Conservation (phyloP, 2,888 invertebrate genomes). For the Coecobrya sp. region DNA sequence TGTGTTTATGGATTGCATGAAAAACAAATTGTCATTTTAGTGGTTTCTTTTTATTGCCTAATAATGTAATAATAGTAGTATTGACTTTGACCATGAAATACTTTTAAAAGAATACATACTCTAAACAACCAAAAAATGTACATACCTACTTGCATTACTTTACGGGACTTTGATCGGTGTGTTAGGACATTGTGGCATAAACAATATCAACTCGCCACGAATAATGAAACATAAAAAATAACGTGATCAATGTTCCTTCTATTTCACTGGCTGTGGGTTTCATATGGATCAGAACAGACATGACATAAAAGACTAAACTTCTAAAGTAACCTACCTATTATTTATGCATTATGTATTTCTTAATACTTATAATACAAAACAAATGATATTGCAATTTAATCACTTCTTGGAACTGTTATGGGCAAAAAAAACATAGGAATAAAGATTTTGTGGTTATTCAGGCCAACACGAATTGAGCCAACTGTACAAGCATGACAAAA, state of each 20-base stretch:
- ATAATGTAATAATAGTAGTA: background rate
- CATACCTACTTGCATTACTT: constrained; percentile 16
- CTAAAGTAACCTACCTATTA: background rate
- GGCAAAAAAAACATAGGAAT: too few relatives aligned
- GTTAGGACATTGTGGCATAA: too few relatives aligned
- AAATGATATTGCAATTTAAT: background rate
- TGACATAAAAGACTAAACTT: background rate
- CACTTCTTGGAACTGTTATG: constrained; percentile 24
- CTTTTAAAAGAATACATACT: background rate
- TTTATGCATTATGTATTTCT: constrained; percentile 20
- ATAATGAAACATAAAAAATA: background rate
- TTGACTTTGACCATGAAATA: constrained; percentile 48
- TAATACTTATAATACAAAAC: background rate
- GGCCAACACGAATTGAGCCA: constrained; percentile 18
- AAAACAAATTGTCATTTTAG: constrained; percentile 30
- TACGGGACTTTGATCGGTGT: background rate
- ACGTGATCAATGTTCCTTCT: too few relatives aligned
- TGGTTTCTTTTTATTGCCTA: constrained; percentile 22
- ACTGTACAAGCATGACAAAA: constrained; percentile 11
- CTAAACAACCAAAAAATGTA: background rate
- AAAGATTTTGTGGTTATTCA: constrained; percentile 17
- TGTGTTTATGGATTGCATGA: background rate
- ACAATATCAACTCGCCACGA: background rate
- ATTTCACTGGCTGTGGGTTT: too few relatives aligned
- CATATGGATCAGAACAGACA: background rate